Conservation (phyloP, 2,888 invertebrate species). For the Antheraea yamamai region DNA sequence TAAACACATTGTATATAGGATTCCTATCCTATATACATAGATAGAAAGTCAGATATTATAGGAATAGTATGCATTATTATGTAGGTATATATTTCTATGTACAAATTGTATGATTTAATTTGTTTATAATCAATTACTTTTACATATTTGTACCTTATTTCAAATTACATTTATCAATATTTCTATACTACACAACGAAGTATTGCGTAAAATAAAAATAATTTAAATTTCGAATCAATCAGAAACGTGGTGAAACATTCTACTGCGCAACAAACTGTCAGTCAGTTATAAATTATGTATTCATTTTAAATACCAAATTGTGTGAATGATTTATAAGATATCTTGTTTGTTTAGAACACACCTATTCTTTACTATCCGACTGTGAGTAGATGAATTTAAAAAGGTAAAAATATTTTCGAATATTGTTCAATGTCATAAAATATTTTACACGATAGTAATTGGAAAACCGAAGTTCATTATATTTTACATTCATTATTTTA, state of each 20-base stretch:
- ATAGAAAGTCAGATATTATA: no score
- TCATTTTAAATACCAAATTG: slow-evolving; percentile 59
- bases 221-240: slow-evolving; percentile 49
- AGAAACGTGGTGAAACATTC: slow-evolving; percentile 53
- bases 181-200: slow-evolving; percentile 19
- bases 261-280: slow-evolving; percentile 51
- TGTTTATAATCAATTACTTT: background rate
- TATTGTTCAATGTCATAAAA: background rate
- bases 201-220: slow-evolving; percentile 30
- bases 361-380: slow-evolving; percentile 13
- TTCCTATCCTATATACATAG: no score
- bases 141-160: background rate
- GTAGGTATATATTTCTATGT: background rate
- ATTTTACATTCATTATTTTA: background rate
- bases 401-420: background rate
- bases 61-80: no score
- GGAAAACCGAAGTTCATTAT: background rate
- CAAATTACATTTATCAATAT: background rate
- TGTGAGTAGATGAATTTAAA: background rate
- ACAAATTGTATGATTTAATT: background rate
- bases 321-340: slow-evolving; percentile 53
- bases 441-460: background rate
- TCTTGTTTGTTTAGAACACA: slow-evolving; percentile 40
- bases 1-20: no score
- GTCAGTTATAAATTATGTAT: slow-evolving; percentile 57